phyloP scores from a whole-genome alignment of 2,888 invertebrate species.

The Epiblema foenella region DNA sequence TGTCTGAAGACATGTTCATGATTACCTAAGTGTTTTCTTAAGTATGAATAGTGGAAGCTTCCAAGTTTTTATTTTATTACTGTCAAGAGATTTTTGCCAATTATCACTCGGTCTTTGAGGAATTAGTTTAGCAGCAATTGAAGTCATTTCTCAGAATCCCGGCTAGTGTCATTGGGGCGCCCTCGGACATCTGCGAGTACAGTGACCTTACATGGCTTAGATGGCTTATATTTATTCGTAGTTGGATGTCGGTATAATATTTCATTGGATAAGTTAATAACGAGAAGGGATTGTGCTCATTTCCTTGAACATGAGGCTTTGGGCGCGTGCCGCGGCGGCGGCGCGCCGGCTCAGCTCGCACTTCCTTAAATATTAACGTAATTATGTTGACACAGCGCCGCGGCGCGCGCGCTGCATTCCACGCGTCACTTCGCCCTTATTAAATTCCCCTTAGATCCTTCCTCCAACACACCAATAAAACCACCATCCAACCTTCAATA shows the following conservation, averaged over 20 bases:
- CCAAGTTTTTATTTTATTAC: too few relatives aligned
- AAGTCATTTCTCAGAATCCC: not conserved
- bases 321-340: conserved; percentile 52
- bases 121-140: not conserved
- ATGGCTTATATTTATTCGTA: conserved; percentile 7
- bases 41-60: not conserved
- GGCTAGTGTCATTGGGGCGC: not conserved
- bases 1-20: too few relatives aligned
- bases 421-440: conserved; percentile 52
- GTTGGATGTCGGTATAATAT: conserved; percentile 13
- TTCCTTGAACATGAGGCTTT: conserved; percentile 37
- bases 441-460: conserved; percentile 52
- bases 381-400: conserved; percentile 57
- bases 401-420: conserved; percentile 47
- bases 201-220: conserved; percentile 11
- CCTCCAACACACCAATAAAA: conserved; percentile 48
- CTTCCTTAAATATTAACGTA: conserved; percentile 55
- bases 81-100: not conserved
- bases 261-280: conserved; percentile 17
- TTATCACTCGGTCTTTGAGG: not conserved
- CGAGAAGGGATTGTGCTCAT: conserved; percentile 26
- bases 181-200: not conserved
- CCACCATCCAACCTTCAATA: conserved; percentile 48
- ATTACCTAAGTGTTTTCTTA: too few relatives aligned
- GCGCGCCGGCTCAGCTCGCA: conserved; percentile 52